Percentiles rank a stretch among this genome's conserved stretches.
Evolutionary conservation across 2,888 invertebrate species (phyloP).

Genomic region (Carterocephalus palaemon): DNA sequence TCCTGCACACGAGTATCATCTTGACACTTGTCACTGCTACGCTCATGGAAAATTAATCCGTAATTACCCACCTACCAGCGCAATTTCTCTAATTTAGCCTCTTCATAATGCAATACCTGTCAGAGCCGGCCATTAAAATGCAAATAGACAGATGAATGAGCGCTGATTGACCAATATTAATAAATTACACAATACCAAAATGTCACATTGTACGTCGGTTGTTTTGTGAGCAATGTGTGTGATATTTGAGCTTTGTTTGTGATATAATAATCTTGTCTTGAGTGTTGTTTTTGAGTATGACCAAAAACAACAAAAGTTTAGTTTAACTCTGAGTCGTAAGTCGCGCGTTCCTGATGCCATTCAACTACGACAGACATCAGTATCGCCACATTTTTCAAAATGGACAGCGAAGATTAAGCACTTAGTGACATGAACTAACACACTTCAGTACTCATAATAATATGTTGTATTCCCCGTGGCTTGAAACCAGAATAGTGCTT

Average conservation of each 20-base stretch:
- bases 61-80: conserved; percentile 16
- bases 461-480: too few species aligned
- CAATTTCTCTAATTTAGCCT: conserved; percentile 20
- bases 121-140: conserved; percentile 19
- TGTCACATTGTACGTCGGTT: conserved; percentile 6
- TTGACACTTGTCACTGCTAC: conserved; percentile 20
- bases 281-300: too few species aligned
- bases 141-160: conserved; percentile 18
- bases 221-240: conserved; percentile 1
- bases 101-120: conserved; percentile 22
- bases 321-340: too few species aligned
- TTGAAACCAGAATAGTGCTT: too few species aligned
- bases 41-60: conserved; percentile 24
- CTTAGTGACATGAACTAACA: too few species aligned
- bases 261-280: neutral
- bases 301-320: too few species aligned
- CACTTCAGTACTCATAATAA: too few species aligned
- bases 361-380: too few species aligned
- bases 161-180: conserved; percentile 17
- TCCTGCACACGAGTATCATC: conserved; percentile 7
- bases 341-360: too few species aligned
- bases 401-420: too few species aligned
- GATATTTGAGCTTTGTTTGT: neutral
- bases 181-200: conserved; percentile 7
- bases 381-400: too few species aligned